These are phyloP conservation scores for Uropsilus gracilis DNA, from an alignment of 2,113 vertebrate genomes.

Conservation along the genomic window DNA sequence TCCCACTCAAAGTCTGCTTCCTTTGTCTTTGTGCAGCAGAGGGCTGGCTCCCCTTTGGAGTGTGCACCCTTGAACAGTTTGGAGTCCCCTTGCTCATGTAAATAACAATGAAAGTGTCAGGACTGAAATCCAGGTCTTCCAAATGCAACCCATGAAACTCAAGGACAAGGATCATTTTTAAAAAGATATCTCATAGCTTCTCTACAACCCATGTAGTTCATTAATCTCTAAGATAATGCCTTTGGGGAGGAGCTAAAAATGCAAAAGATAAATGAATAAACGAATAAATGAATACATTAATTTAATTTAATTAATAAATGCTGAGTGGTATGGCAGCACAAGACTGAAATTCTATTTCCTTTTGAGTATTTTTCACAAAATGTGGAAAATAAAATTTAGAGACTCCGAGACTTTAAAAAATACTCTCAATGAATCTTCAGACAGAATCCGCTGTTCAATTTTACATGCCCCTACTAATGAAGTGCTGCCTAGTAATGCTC, in stretches of 20 bases:
- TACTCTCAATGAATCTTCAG: neutral
- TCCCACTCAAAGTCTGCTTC: no score
- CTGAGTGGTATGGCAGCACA: neutral
- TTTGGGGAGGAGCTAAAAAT: conserved; percentile 55
- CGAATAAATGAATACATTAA: no score
- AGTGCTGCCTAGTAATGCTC: neutral
- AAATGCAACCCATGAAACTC: conserved; percentile 62
- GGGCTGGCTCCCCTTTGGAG: no score
- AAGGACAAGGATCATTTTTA: conserved; percentile 47
- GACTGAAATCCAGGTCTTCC: neutral
- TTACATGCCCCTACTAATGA: no score
- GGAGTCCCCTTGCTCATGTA: no score
- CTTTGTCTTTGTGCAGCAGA: no score
- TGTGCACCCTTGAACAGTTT: no score
- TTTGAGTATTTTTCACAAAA: neutral
- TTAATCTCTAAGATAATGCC: conserved; percentile 28
- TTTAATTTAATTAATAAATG: no score
- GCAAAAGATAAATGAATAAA: conserved; percentile 16
- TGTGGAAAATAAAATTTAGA: neutral
- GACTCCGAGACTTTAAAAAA: neutral
- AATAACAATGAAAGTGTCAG: neutral
- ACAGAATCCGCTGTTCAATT: neutral
- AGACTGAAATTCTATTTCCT: neutral
- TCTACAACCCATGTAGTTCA: conserved; percentile 34
- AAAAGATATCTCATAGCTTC: conserved; percentile 70